Evolutionary conservation across 2,797 vertebrate genomes (phyloP), one percentile per base, ranked within the genome.

Genomic region (Sebastes dallii): DNA sequence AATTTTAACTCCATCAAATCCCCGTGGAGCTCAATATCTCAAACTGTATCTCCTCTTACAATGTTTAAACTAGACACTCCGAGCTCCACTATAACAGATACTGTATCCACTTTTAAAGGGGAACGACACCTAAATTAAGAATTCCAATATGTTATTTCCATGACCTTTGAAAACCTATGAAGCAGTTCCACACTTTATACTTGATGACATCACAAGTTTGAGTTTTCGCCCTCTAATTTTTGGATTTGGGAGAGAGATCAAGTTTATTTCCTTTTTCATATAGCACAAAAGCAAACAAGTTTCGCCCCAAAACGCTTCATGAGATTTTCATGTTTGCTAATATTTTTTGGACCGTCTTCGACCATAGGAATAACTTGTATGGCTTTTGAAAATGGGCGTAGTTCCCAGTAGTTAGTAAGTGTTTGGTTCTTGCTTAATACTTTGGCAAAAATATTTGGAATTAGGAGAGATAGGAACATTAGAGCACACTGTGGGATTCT

Each of bases 11-110:
- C 39, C 39, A 42, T 42, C 14, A 42, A 42, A 42, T 0, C 39
- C 13, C 13, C 14, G 0, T 42, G 39, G 14, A 42, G 39, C 39
- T 42, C 39, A 16, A 42, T 16, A 42, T 42, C 0, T 42, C 0
- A 42, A 42, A 42, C 39, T 42, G 39, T 42, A 42, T 42, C 39
- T 42, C 39, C 39, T 42, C 39, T 42, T 16, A 0, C 14, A 42
- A 42, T 3, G 39, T 42, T 42, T 42, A 42, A 42, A 16, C 39
- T 16, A 42, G 39, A 42, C 14, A 42, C 39, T 42, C 39, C 39
- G 6, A 16, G 14, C 39, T 42, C 39, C 39, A 42, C 39, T 42
- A 42, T 42, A 42, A 42, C 1, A 42, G 39, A 39, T 39, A 42
- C 14, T 42, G 42, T 46, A 0, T 0, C 42, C 42, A 46, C 42